A percentile compares a stretch with the other conserved stretches of the same genome.
Evolutionary conservation across 2,113 vertebrate genomes (phyloP).

Genomic region (Orthonyx spaldingii): DNA sequence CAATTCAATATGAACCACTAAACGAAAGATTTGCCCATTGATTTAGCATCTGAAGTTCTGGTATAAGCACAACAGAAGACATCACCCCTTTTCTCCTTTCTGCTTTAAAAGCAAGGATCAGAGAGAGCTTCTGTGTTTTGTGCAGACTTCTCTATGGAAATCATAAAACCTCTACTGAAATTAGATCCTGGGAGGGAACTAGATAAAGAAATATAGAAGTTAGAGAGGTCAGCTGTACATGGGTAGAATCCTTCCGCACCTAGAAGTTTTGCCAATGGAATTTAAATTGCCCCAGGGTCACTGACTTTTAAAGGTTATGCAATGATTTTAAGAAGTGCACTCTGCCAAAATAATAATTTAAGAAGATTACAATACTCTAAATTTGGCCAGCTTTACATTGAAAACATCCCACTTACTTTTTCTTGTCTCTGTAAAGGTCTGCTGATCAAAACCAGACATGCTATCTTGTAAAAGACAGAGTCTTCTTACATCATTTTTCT

Average conservation of each 20-base stretch:
- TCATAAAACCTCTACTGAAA: not conserved
- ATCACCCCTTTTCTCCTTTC: not conserved
- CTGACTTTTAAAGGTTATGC: not conserved
- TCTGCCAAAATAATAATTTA: slow-evolving; percentile 38
- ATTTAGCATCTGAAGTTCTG: not conserved
- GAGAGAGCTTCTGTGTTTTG: not conserved
- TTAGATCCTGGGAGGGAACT: not conserved
- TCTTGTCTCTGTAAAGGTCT: not conserved
- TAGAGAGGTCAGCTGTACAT: not conserved
- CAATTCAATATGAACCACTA: not conserved
- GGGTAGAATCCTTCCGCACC: not conserved
- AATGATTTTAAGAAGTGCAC: not conserved
- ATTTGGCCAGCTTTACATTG: not conserved
- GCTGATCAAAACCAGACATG: not conserved
- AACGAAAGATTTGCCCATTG: not conserved
- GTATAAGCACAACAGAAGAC: not conserved
- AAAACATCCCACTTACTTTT: not conserved
- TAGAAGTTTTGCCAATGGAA: not conserved
- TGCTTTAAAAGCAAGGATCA: not conserved
- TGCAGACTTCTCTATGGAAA: not conserved
- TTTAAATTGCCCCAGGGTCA: not conserved
- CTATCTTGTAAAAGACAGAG: not conserved
- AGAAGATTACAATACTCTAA: not conserved
- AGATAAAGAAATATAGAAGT: not conserved
- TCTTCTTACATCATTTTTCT: not conserved